Conservation (phyloP, 2,888 invertebrate species). For the Cryptocephalus moraei region DNA sequence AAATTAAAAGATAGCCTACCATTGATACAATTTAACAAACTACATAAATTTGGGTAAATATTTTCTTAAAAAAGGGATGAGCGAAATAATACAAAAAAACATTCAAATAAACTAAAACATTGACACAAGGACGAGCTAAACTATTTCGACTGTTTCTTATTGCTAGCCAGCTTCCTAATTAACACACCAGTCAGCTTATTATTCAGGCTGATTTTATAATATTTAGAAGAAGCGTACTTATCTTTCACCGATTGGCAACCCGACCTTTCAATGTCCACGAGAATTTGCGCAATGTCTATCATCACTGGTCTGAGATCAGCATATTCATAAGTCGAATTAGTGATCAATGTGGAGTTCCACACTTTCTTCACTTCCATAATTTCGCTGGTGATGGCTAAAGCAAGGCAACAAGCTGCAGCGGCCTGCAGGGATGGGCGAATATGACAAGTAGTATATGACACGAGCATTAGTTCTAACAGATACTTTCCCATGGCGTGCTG, state of each 20-base stretch:
- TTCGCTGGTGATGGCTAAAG: conserved; percentile 47
- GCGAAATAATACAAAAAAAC: too few species aligned
- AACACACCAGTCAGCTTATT: conserved; percentile 41
- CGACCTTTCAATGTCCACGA: conserved; percentile 58
- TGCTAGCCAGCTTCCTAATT: too few species aligned
- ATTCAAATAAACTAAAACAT: too few species aligned
- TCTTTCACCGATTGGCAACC: conserved; percentile 60
- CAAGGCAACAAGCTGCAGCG: conserved; percentile 68
- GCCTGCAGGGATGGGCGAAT: conserved; percentile 76
- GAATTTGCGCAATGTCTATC: conserved; percentile 55
- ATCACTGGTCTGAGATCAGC: conserved; percentile 59
- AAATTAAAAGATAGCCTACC: too few species aligned
- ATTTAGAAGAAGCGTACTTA: conserved; percentile 52
- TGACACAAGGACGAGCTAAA: too few species aligned
- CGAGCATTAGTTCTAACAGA: conserved; percentile 72
- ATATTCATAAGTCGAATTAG: conserved; percentile 67
- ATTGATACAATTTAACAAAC: too few species aligned
- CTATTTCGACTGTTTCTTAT: too few species aligned
- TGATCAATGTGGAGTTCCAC: conserved; percentile 66
- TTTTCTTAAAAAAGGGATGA: too few species aligned
- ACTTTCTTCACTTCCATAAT: conserved; percentile 36
- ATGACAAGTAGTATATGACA: conserved; percentile 71
- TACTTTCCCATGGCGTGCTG: conserved; percentile 60
- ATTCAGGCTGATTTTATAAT: conserved; percentile 54
- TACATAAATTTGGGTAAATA: too few species aligned